These are phyloP conservation scores for Pseudolaguvia tuberculata DNA, from an alignment of 2,113 vertebrate species.

Conservation along the genomic window DNA sequence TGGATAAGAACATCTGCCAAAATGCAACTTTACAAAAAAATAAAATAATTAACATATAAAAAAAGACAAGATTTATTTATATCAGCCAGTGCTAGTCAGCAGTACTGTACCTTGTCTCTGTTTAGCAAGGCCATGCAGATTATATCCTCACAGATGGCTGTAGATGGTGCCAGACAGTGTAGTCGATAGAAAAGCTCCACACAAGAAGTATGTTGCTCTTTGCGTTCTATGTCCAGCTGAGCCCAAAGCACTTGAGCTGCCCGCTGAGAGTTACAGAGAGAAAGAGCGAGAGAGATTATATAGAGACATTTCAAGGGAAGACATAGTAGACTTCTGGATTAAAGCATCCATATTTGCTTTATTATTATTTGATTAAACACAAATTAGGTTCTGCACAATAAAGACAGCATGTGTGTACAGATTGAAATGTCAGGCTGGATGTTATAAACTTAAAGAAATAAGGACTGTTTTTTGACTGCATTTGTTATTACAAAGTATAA, in stretches of 20 bases:
- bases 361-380: too few species aligned
- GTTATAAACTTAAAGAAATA: too few species aligned
- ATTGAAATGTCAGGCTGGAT: too few species aligned
- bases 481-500: too few species aligned
- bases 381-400: too few species aligned
- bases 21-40: not conserved
- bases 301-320: not conserved
- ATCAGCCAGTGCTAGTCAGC: not conserved
- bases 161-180: slow-evolving; percentile 89
- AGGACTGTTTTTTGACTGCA: too few species aligned
- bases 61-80: not conserved
- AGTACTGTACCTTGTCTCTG: slow-evolving; percentile 75
- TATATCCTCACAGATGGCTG: slow-evolving; percentile 90
- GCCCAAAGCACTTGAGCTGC: slow-evolving; percentile 86
- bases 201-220: slow-evolving; percentile 84
- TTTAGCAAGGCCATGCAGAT: slow-evolving; percentile 86
- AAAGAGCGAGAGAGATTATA: not conserved
- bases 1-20: too few species aligned
- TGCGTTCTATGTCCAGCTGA: slow-evolving; percentile 84
- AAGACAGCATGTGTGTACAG: too few species aligned
- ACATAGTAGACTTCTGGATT: too few species aligned
- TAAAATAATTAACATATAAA: not conserved
- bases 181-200: slow-evolving; percentile 93
- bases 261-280: slow-evolving; percentile 63
- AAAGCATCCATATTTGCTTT: too few species aligned